Base-by-base conservation (phyloP, 2,797 vertebrate species). In the Sebastes trivittatus region DNA sequence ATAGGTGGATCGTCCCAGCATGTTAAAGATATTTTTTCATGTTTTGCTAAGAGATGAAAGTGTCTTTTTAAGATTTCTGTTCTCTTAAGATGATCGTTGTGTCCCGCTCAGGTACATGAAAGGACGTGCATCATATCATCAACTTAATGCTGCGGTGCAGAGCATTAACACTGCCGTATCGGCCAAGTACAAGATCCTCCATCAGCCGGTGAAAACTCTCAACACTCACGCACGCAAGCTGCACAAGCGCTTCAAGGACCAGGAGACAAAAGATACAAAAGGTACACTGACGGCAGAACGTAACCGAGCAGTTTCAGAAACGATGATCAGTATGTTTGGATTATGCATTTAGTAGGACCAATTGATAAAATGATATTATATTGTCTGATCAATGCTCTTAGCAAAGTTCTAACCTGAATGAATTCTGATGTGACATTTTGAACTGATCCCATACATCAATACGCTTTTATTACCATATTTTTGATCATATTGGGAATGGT, bases 191-290 rank as follows among this genome's bases (percentile, higher is more conserved):
- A 97, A 94, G 88, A 97, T 99, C 81, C 3, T 98, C 18, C 83
- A 91, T 30, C 96, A 97, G 55, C 83, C 97, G 0, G 5, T 81
- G 38, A 97, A 94, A 77, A 87, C 81, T 0, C 88, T 98, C 89
- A 96, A 25, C 83, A 93, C 87, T 13, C 4, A 83, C 0, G 9
- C 72, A 22, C 96, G 95, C 65, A 97, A 90, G 32, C 96, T 97
- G 23, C 95, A 96, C 29, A 92, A 95, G 87, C 94, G 95, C 64
- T 99, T 97, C 81, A 93, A 95, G 60, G 94, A 96, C 6, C 95
- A 98, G 80, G 97, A 99, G 93, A 97, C 93, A 0, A 96, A 97
- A 79, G 95, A 97, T 1, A 98, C 97, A 0, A 97, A 95, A 96
- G 98, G 98, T 99, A 91, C 30, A 3, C 3, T 2, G 7, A 54